These are phyloP conservation scores for Florisuga fusca DNA, from an alignment of 2,797 vertebrate genomes.

Conservation along the genomic window DNA sequence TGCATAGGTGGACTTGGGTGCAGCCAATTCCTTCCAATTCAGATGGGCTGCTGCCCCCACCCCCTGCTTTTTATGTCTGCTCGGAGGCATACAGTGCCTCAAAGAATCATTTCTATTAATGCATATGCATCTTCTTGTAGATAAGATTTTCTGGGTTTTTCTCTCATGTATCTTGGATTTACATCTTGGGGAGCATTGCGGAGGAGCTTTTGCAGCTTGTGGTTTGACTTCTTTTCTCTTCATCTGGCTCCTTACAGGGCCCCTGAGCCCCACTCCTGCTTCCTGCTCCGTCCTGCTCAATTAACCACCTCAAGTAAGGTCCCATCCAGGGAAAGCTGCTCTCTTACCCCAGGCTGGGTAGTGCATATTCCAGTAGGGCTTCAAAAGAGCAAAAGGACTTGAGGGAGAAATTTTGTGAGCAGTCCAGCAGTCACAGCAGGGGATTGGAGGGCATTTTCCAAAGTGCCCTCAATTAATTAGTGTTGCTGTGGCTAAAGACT, in stretches of 20 bases:
- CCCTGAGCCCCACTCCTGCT: background rate
- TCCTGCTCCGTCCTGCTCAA: background rate
- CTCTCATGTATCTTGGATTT: background rate
- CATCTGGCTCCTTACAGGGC: background rate
- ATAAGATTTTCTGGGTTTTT: background rate
- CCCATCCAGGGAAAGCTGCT: background rate
- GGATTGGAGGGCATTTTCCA: slow-evolving; percentile 41
- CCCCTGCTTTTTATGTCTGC: rapidly evolving
- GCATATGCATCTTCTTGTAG: background rate
- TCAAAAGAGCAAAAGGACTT: slow-evolving; percentile 22
- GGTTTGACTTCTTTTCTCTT: background rate
- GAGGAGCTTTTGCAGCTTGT: background rate
- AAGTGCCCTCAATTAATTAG: slow-evolving; percentile 41
- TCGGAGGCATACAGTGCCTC: background rate
- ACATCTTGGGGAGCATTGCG: background rate
- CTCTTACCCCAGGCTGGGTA: background rate
- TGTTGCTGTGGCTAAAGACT: background rate
- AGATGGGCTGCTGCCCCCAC: rapidly evolving
- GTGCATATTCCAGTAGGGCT: background rate
- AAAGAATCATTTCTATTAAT: background rate
- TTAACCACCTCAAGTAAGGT: background rate
- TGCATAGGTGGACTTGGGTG: rapidly evolving
- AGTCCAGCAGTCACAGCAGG: slow-evolving; percentile 14
- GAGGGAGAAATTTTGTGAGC: background rate
- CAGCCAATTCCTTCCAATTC: rapidly evolving